Evolutionary conservation across 2,888 invertebrate species (phyloP), one percentile per base, ranked within the genome.

Genomic region (Sinotaia quadrata): DNA sequence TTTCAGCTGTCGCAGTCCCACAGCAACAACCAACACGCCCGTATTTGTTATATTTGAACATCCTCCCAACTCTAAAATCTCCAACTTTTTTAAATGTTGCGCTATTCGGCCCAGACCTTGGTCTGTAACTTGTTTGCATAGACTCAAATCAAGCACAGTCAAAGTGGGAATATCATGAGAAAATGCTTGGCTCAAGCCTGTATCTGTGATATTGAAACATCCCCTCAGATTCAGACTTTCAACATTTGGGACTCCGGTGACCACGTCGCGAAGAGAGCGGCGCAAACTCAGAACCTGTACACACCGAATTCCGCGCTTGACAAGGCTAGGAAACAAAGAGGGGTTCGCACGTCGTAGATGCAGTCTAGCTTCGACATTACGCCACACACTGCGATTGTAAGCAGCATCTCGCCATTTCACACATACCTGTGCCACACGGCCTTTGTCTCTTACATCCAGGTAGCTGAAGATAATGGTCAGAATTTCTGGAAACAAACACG

Each of bases 91-190:
- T 59, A 95, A 89, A 82, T 92, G 93, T 87, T 94, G 94, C 52
- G 95, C 94, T 89, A 97, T 95, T 83, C 93, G 91, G 24, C 93
- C 93, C 33, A 97, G 91, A 62, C 95, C 94, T 34, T 93, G 93
- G 88, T 97, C 97, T n/a, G 95, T 95, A 72, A 97, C 93, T 90
- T 96, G 96, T 89, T 97, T 97, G 90, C 97, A 97, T 69, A 97
- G 90, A 56, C 95, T 95, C 65, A 97, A 91, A 88, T 97, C 95
- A 74, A 97, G 91, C 79, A 93, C 91, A 74, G 93, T 93, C 63
- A 97, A 90, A 41, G 93, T 92, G 62, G 94, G 93, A 75, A 94
- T 90, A 78, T 94, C 94, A 47, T 82, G 79, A 56, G 92, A 91
- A 83, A 97, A 93, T 3, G 96, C 95, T 82, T 94, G 94, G 51